Evolutionary conservation across 2,113 vertebrate genomes (phyloP), one percentile per base, ranked within the genome.

Genomic region (Orycteropus afer): DNA sequence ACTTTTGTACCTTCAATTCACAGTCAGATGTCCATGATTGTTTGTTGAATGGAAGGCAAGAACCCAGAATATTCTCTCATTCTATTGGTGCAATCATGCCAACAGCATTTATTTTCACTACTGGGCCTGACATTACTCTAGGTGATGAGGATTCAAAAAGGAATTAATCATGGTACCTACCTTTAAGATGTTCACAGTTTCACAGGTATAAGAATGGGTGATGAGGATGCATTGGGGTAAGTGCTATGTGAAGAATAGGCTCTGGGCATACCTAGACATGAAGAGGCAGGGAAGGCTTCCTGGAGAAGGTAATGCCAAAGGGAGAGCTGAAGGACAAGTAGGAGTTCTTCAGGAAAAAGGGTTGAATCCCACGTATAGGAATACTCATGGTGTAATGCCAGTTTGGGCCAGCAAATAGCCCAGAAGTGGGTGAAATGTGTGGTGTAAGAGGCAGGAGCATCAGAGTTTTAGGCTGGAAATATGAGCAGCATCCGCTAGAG

Each of bases 211-310:
- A 73, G 77, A 89, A 40, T 9, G 27, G 15, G 40, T 1, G 1
- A 40, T 80, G 5, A 27, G 18, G 37, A 73, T 5, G 13, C 32
- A 61, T 42, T 42, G 25, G 65, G 53, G 13, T 59, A 42, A 53
- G 63, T 59, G 47, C 1, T 2, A 0, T 29, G 32, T 59, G 82
- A 77, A 49, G 5, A 20, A 20, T 40, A 57, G 74, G 65, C 47
- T 86, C 40, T 57, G 13, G 6, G 59, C n/a, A 53, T 7, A 45
- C 17, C n/a, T 37, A 71, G 42, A 40, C 42, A 76, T 61, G 77
- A 42, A 79, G 49, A 96, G n/a, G 65, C 49, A 74, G 49, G 53
- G 89, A 79, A 83, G 71, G 20, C 40, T 92, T 94, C 77, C 55
- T 42, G 27, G 27, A 51, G 57, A 67, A 83, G 63, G 32, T n/a